A percentile compares a stretch with the other conserved stretches of the same genome.
phyloP scores from a whole-genome alignment of 2,888 invertebrate species.

The Lepetodrilus schrolli region DNA sequence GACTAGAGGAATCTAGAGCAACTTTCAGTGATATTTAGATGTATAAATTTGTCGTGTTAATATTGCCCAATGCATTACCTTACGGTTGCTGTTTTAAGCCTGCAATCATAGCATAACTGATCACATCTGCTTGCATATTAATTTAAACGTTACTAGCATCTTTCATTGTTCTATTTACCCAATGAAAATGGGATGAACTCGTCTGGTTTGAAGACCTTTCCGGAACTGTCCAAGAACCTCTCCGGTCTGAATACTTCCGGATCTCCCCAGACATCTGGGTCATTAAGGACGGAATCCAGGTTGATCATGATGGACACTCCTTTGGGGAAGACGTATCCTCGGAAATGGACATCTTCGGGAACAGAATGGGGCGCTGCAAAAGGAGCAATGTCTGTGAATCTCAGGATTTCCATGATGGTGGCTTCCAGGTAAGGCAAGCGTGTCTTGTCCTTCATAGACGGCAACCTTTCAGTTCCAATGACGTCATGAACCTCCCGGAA shows the following conservation, averaged over 20 bases:
- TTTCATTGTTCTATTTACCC: too few relatives aligned
- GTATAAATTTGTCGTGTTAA: too few relatives aligned
- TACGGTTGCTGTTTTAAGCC: too few relatives aligned
- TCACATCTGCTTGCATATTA: too few relatives aligned
- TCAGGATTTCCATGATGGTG: slow-evolving; percentile 57
- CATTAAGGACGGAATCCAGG: slow-evolving; percentile 53
- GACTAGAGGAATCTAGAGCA: too few relatives aligned
- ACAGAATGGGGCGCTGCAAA: slow-evolving; percentile 50
- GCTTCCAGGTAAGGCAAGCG: slow-evolving; percentile 59
- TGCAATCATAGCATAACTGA: too few relatives aligned
- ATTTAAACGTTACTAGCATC: too few relatives aligned
- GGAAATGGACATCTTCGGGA: slow-evolving; percentile 51
- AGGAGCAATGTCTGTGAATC: slow-evolving; percentile 56
- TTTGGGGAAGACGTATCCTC: slow-evolving; percentile 63
- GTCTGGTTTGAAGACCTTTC: slow-evolving; percentile 32
- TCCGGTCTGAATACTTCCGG: slow-evolving; percentile 56
- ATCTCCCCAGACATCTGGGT: slow-evolving; percentile 47
- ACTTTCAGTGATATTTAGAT: too few relatives aligned
- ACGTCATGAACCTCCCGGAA: slow-evolving; percentile 57
- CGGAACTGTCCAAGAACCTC: slow-evolving; percentile 48
- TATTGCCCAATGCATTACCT: too few relatives aligned
- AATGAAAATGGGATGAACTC: slow-evolving; percentile 43
- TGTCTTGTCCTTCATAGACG: slow-evolving; percentile 45
- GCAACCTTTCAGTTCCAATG: slow-evolving; percentile 63
- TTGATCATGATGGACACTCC: slow-evolving; percentile 50